Evolutionary conservation across 2,113 vertebrate genomes (phyloP).

Genomic region (Phyllostomus hastatus): DNA sequence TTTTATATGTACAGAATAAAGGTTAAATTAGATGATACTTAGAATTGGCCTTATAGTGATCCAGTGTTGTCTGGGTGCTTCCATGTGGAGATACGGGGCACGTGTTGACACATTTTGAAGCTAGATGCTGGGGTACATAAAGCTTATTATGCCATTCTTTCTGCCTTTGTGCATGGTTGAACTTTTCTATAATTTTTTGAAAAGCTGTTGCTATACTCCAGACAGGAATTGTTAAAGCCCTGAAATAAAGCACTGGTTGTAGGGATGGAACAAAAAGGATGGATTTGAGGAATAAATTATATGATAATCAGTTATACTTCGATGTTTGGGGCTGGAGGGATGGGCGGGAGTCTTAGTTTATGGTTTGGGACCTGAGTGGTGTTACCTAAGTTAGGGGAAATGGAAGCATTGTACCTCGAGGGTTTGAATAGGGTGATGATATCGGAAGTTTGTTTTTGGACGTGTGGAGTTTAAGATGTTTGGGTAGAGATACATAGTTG

Average conservation of each 20-base stretch:
- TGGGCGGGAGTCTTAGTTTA: neutral
- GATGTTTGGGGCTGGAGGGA: neutral
- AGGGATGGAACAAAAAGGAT: neutral
- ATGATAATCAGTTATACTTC: neutral
- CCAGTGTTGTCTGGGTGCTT: neutral
- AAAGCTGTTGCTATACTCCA: neutral
- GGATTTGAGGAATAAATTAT: neutral
- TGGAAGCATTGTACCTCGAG: neutral
- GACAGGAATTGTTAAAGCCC: neutral
- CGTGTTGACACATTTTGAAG: neutral
- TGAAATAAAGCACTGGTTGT: slow-evolving; percentile 28
- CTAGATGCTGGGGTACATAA: neutral
- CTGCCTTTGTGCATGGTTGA: neutral
- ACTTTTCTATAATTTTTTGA: neutral
- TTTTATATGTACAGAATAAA: neutral
- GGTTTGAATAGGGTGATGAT: neutral
- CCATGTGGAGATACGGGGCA: neutral
- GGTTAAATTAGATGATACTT: neutral
- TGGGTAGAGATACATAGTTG: neutral
- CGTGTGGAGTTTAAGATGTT: neutral
- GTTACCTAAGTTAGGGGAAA: neutral
- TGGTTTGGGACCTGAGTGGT: neutral
- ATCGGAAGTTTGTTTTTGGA: neutral
- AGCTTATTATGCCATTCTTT: neutral
- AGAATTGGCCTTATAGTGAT: neutral